A percentile compares a stretch with the other conserved stretches of the same genome.
phyloP scores from a whole-genome alignment of 2,888 invertebrate genomes.

The Carabus problematicus region DNA sequence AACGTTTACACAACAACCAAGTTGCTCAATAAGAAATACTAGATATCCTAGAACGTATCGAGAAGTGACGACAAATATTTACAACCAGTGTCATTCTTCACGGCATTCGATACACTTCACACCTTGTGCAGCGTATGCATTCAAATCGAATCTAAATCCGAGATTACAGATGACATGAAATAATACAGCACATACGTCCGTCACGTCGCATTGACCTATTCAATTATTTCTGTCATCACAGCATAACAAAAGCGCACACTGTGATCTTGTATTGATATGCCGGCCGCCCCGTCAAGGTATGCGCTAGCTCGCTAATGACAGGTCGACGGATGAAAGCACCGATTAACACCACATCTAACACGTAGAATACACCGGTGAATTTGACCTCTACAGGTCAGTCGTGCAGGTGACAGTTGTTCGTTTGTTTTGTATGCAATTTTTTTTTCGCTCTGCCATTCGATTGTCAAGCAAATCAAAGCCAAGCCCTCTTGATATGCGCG shows the following conservation, averaged over 20 bases:
- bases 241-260: background rate
- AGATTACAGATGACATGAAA: background rate
- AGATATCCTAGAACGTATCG: too few relatives aligned
- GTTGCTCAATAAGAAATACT: too few relatives aligned
- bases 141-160: too few relatives aligned
- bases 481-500: slow-evolving; percentile 10
- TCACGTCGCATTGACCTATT: slow-evolving; percentile 3
- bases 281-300: background rate
- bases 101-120: too few relatives aligned
- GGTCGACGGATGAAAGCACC: slow-evolving; percentile 5
- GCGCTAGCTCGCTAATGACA: background rate
- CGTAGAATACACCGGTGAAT: background rate
- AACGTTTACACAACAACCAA: too few relatives aligned
- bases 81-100: too few relatives aligned
- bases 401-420: background rate
- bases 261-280: slow-evolving; percentile 17
- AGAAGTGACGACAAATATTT: too few relatives aligned
- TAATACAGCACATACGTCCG: background rate
- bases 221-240: slow-evolving; percentile 10
- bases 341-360: slow-evolving; percentile 13
- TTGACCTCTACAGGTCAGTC: too few relatives aligned
- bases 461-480: slow-evolving; percentile 26
- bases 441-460: background rate
- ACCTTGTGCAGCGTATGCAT: too few relatives aligned
- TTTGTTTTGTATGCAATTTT: background rate